phyloP scores from a whole-genome alignment of 2,797 vertebrate species.

The Masticophis lateralis region DNA sequence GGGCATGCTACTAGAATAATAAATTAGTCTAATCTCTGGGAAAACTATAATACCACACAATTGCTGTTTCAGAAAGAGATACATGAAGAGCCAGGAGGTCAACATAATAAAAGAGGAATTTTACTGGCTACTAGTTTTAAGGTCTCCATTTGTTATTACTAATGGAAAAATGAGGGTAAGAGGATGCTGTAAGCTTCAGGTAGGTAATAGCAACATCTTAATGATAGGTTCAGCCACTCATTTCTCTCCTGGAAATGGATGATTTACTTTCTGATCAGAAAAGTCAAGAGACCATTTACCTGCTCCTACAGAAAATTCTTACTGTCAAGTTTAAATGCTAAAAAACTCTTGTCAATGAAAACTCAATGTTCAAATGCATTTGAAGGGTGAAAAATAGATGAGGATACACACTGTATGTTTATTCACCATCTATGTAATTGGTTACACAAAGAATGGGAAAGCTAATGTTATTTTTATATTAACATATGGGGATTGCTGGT shows the following conservation, averaged over 20 bases:
- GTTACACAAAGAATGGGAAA: background rate
- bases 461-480: background rate
- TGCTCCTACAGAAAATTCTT: background rate
- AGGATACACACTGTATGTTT: background rate
- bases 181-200: background rate
- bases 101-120: background rate
- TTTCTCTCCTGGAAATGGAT: background rate
- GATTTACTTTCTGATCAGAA: slow-evolving; percentile 24
- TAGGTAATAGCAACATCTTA: background rate
- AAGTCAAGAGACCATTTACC: background rate
- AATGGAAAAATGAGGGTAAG: background rate
- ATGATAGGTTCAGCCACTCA: slow-evolving; percentile 11
- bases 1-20: slow-evolving; percentile 6
- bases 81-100: background rate
- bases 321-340: background rate
- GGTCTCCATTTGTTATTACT: slow-evolving; percentile 12
- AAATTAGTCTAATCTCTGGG: background rate
- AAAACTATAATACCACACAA: accelerated
- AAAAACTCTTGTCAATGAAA: slow-evolving; percentile 26
- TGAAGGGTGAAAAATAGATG: background rate
- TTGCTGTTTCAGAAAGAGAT: background rate
- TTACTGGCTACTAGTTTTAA: background rate
- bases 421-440: background rate
- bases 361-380: background rate
- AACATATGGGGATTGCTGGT: background rate